Evolutionary conservation across 2,113 vertebrate species (phyloP).

Genomic region (Phalacrocorax aristotelis): DNA sequence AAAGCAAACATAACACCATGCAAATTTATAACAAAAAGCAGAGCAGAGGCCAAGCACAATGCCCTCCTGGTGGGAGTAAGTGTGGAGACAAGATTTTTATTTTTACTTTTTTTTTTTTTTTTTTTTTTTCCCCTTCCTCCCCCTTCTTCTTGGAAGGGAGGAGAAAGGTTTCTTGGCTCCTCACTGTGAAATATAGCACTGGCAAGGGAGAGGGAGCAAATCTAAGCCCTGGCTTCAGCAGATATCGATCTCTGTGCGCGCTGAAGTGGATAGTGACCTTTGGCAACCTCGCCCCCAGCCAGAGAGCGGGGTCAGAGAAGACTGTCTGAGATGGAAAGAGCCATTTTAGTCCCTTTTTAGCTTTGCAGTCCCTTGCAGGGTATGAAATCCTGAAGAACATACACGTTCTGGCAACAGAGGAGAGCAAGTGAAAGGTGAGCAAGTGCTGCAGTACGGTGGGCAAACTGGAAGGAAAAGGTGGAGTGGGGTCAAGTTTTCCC

Average conservation of each 20-base stretch:
- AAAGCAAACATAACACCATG: slow-evolving; percentile 31
- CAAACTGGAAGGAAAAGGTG: not conserved
- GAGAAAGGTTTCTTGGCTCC: not conserved
- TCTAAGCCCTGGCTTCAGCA: not conserved
- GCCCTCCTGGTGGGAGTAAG: not conserved
- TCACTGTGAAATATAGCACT: not conserved
- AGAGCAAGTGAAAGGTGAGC: not conserved
- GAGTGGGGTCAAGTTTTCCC: not conserved
- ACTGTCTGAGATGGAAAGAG: not conserved
- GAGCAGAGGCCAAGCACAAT: slow-evolving; percentile 28
- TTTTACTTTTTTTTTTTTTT: no score
- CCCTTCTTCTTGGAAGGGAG: not conserved
- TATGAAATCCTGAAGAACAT: not conserved
- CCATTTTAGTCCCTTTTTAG: not conserved
- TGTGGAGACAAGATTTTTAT: not conserved
- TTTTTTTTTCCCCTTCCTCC: no score
- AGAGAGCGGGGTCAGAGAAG: not conserved
- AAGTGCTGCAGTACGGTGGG: not conserved
- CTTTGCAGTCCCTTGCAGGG: not conserved
- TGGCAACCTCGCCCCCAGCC: not conserved
- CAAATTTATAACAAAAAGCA: slow-evolving; percentile 32
- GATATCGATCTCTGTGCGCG: not conserved
- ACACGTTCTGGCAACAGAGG: not conserved
- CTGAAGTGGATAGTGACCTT: not conserved
- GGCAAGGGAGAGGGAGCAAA: not conserved